Evolutionary conservation across 1,140 invertebrate genomes (phyloP), one percentile per base, ranked within the genome.

Genomic region (Bombus turneri): DNA sequence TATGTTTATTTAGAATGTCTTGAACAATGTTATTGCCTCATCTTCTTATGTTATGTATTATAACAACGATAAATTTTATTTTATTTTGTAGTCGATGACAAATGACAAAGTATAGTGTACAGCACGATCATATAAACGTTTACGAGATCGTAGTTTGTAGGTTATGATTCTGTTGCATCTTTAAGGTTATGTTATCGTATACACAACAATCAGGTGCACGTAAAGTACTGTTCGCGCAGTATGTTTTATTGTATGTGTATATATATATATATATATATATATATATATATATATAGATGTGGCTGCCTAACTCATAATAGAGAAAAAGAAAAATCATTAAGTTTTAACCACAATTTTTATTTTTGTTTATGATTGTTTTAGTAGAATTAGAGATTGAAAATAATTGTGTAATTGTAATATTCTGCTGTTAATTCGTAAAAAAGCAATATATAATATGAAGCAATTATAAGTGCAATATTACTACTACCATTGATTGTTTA

Each of bases 151-250:
- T 43, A 15, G 1, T 59, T 76, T 39, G 12, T 62, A 64, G 57
- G 57, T 77, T 77, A 77, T 31, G 12, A 39, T 41, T 13, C 10
- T 37, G 3, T 25, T 41, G 15, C 64, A 43, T 5, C 6, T 57
- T 72, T 34, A 37, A 81, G 79, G 79, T 81, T 81, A 81, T 81
- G 28, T 72, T 72, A 1, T 31, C 4, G 18, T 28, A 31, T 5
- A 66, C 18, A 43, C 9, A 2, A 10, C 39, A 41, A 34, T 12
- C n/a, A 41, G 28, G 28, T 77, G 37, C 13, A n/a, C 13, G 18
- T 37, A 6, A n/a, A n/a, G 8, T 59, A 25, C 5, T n/a, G 25
- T 62, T 18, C 3, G 15, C 3, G 22, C 22, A 25, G 18, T 12
- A 37, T 37, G 37, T 3, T 10, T 37, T 37, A 25, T 71, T 13